Conservation (phyloP, 2,888 invertebrate species). For the Parnassius smintheus region DNA sequence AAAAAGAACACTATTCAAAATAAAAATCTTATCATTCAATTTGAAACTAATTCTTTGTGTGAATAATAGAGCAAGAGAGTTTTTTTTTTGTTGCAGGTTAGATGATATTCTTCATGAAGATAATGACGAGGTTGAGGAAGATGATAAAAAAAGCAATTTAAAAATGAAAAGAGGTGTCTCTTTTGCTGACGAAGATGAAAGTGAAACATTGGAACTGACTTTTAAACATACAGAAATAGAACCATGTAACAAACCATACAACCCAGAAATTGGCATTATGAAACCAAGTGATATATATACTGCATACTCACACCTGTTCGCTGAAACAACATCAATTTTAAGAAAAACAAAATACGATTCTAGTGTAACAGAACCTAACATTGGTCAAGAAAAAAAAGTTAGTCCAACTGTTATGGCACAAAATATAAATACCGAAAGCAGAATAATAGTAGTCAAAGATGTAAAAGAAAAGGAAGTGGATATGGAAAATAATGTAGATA, state of each 20-base stretch:
- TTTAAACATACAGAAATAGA: slow-evolving; percentile 60
- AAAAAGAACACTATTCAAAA: too few species aligned
- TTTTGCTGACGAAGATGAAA: slow-evolving; percentile 65
- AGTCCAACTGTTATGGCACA: slow-evolving; percentile 24
- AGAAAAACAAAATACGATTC: slow-evolving; percentile 58
- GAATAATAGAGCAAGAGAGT: too few species aligned
- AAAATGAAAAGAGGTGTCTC: slow-evolving; percentile 54
- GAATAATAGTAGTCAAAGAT: slow-evolving; percentile 59
- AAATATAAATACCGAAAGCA: slow-evolving; percentile 31
- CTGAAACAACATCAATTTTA: slow-evolving; percentile 56
- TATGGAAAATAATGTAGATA: slow-evolving; percentile 38
- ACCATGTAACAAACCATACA: slow-evolving; percentile 44
- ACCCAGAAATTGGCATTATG: slow-evolving; percentile 52
- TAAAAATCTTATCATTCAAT: too few species aligned
- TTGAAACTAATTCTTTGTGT: too few species aligned
- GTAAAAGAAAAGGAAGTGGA: slow-evolving; percentile 50
- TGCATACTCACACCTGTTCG: slow-evolving; percentile 49
- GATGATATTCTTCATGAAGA: slow-evolving; percentile 56
- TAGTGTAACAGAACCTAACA: slow-evolving; percentile 17
- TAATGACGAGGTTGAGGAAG: slow-evolving; percentile 32
- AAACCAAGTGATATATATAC: slow-evolving; percentile 73
- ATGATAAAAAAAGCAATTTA: slow-evolving; percentile 26
- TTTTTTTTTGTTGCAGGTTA: slow-evolving; percentile 42
- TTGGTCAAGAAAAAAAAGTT: slow-evolving; percentile 19
- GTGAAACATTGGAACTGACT: slow-evolving; percentile 58